Conservation (phyloP, 2,797 vertebrate genomes). For the Todus mexicanus region DNA sequence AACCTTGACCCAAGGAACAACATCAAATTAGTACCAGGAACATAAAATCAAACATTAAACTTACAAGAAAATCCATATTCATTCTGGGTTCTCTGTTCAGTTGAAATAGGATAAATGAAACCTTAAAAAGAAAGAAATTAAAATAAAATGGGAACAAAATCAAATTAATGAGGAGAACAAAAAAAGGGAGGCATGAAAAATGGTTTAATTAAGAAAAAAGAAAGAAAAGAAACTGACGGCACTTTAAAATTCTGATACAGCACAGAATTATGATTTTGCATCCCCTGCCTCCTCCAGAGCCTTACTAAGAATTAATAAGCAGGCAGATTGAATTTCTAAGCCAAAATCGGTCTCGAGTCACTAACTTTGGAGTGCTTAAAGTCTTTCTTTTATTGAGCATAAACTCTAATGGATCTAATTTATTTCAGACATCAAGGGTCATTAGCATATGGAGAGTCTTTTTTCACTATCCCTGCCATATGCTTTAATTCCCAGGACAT, state of each 20-base stretch:
- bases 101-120: constrained; percentile 98
- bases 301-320: constrained; percentile 83
- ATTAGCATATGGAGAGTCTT: constrained; percentile 81
- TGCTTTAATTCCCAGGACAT: constrained; percentile 79
- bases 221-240: constrained; percentile 62
- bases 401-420: constrained; percentile 84
- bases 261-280: constrained; percentile 76
- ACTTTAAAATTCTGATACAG: constrained; percentile 71
- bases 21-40: constrained; percentile 70
- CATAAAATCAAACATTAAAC: constrained; percentile 82
- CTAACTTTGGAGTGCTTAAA: constrained; percentile 83
- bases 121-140: constrained; percentile 87
- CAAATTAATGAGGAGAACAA: constrained; percentile 80
- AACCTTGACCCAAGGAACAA: constrained; percentile 43
- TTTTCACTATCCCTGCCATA: constrained; percentile 74
- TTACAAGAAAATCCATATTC: constrained; percentile 99
- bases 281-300: constrained; percentile 81
- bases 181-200: constrained; percentile 83
- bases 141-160: constrained; percentile 82
- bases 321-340: constrained; percentile 81
- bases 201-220: constrained; percentile 75
- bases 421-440: constrained; percentile 80
- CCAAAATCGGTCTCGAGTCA: constrained; percentile 86
- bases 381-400: constrained; percentile 80
- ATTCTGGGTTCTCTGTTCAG: constrained; percentile 93